Evolutionary conservation across 1,140 invertebrate species (phyloP), one percentile per base, ranked within the genome.

Genomic region (Ceratosolen fusciceps): DNA sequence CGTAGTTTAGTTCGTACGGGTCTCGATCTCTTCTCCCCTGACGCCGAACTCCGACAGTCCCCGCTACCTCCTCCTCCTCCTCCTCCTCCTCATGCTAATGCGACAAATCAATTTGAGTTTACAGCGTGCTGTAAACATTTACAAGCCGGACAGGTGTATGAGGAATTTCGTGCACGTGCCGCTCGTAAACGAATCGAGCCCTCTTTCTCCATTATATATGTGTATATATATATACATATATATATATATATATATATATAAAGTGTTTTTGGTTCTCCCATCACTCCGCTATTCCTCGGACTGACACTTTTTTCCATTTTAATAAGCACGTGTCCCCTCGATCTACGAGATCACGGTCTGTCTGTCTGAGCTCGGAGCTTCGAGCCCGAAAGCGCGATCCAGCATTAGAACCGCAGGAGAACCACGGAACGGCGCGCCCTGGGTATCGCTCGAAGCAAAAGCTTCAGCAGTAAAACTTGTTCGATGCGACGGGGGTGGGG

Each of bases 71-170:
- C n/a, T 70, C 12, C 16, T 2, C 19, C 43, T 52, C 68, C 12
- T 16, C 34, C 26, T 7, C 68, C 2, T 16, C 24, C 68, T 29
- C 71, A 73, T 73, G 71, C 71, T 73, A 88, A 89, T 89, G 85
- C 87, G 83, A 80, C 79, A 84, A 88, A 88, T 89, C 88, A 88
- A 89, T 89, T 89, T 87, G 85, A 87, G 85, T 89, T 90, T 87
- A 88, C 87, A 86, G 85, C 84, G 81, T 79, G 86, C 81, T 86
- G 85, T 88, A 87, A 89, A 88, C 86, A 84, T 88, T 89, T 88
- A 88, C 86, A 88, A 85, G 84, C 81, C 56, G 54, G 81, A 84
- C 85, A 88, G 86, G 87, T 88, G 87, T 87, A 86, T 85, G 76
- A 74, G 56, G 62, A 73, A 67, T 71, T 67, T 72, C 54, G 72